Evolutionary conservation across 2,888 invertebrate genomes (phyloP).

Genomic region (Macrosiphum euphorbiae): DNA sequence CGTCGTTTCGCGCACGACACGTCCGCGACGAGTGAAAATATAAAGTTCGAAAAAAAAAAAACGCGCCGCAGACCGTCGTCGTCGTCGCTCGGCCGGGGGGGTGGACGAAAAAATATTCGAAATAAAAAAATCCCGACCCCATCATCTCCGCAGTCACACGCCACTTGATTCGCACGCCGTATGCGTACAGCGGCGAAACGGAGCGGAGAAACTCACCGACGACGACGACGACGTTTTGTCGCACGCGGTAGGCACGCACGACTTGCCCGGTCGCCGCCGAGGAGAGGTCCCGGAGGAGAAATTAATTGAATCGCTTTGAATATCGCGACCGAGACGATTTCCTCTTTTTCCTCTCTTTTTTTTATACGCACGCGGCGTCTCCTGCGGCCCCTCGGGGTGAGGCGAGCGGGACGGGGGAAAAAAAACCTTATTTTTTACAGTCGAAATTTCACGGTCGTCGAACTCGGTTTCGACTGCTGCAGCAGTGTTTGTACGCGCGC

Average conservation of each 20-base stretch:
- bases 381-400: conserved; percentile 31
- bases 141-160: conserved; percentile 55
- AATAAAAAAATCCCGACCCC: neutral
- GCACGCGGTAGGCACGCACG: conserved; percentile 51
- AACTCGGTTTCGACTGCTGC: conserved; percentile 15
- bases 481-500: neutral
- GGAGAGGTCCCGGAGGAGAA: conserved; percentile 59
- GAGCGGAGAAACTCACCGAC: neutral
- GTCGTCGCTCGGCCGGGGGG: neutral
- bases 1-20: conserved; percentile 21
- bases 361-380: neutral
- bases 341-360: neutral
- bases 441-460: conserved; percentile 62
- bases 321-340: conserved; percentile 46
- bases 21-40: neutral
- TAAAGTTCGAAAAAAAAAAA: neutral
- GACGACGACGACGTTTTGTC: conserved; percentile 36
- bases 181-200: neutral
- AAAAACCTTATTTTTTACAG: conserved; percentile 37
- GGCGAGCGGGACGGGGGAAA: neutral
- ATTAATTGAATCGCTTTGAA: conserved; percentile 65
- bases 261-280: conserved; percentile 22
- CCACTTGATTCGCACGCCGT: conserved; percentile 44
- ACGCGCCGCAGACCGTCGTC: neutral
- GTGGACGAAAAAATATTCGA: neutral